Evolutionary conservation across 1,140 invertebrate species (phyloP), one percentile per base, ranked within the genome.

Genomic region (Coenobita brevimanus): DNA sequence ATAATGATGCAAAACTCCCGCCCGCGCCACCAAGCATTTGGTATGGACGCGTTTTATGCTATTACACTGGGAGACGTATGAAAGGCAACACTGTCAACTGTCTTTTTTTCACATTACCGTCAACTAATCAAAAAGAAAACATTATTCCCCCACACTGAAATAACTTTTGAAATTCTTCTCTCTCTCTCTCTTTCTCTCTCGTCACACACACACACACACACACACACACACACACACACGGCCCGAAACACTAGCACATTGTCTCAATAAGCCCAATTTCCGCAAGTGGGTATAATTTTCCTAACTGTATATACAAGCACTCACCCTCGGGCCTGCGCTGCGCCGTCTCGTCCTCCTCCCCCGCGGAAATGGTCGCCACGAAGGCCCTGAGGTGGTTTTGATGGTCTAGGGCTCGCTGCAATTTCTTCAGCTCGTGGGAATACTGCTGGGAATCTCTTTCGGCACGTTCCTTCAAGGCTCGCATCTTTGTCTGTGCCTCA

Each of bases 401-500:
- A 75, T 86, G 84, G 38, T 86, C 84, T 4, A 86, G 84, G 4
- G 84, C 84, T 30, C 84, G 38, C 43, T 86, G 84, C 27, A 86
- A 62, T 8, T 86, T 86, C 84, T 86, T 86, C 57, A 86, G 84
- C 38, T 86, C 84, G 41, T 86, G 73, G 24, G 57, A 78, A 27
- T 86, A 86, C 41, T 86, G 84, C 33, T 86, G 84, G 75, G 84
- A 57, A 36, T 86, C 84, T 33, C 84, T 43, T 27, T 79, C 84
- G 3, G 75, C 73, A 3, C 84, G 13, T 8, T 86, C 84, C 30
- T 67, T 86, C 17, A 86, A 41, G 4, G 84, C 84, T 0, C 84
- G 38, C 84, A 86, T 86, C 75, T 86, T 86, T 27, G 84, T 86
- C 75, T 86, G 84, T 15, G 84, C 84, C 38, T 86, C 84, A 27